A percentile compares a stretch with the other conserved stretches of the same genome.
phyloP scores from a whole-genome alignment of 2,797 vertebrate species.

The Sorex maritimensis region DNA sequence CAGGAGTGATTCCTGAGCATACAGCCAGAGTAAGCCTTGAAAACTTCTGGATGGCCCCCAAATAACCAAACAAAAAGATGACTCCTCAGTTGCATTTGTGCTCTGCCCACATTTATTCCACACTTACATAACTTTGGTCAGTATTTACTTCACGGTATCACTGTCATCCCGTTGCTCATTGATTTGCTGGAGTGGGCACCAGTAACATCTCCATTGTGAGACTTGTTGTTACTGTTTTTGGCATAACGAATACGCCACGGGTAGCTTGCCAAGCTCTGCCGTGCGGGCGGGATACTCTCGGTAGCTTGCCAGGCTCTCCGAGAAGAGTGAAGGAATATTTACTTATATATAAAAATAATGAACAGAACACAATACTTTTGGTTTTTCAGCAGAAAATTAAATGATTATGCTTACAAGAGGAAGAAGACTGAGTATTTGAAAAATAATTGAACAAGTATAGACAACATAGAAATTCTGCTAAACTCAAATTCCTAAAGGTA shows the following conservation, averaged over 20 bases:
- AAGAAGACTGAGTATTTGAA: background rate
- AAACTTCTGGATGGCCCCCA: no score
- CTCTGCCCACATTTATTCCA: background rate
- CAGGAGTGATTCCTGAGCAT: no score
- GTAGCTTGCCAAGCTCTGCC: no score
- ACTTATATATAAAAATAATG: constrained; percentile 2
- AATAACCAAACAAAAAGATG: background rate
- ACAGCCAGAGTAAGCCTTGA: no score
- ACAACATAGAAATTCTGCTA: constrained; percentile 51
- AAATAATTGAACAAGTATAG: constrained; percentile 26
- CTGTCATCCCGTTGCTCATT: no score
- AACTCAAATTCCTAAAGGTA: background rate
- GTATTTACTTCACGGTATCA: background rate
- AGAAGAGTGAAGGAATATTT: no score
- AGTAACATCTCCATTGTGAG: no score
- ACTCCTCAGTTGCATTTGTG: background rate
- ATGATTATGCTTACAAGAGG: background rate
- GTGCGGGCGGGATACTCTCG: no score
- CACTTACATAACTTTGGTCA: background rate
- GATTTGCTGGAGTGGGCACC: no score
- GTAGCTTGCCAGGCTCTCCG: no score
- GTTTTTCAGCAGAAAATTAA: constrained; percentile 15
- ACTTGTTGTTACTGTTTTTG: no score
- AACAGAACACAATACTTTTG: background rate
- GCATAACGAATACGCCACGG: no score